Conservation (phyloP, 30 jellyfish, hydroid and myxozoan species). For the Sanderia malayensis region DNA sequence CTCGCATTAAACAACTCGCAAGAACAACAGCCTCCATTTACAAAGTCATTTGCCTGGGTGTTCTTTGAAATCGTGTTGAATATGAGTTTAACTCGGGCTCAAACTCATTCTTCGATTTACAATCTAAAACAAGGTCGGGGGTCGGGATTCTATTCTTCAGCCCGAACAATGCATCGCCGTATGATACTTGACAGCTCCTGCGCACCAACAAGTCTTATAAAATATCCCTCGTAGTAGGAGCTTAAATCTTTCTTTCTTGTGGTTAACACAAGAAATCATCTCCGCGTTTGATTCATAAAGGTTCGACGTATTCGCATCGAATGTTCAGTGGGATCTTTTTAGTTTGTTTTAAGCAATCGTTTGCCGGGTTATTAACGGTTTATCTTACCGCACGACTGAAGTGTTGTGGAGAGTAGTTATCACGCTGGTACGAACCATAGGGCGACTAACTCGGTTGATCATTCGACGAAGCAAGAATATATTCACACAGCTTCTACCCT, state of each 20-base stretch:
- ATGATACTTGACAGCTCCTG: conserved; percentile 66
- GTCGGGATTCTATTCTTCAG: conserved; percentile 59
- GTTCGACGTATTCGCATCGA: neutral
- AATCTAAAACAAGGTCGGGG: conserved; percentile 71
- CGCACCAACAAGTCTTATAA: conserved; percentile 47
- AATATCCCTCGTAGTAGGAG: conserved; percentile 61
- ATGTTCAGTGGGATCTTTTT: conserved; percentile 20
- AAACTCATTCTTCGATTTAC: conserved; percentile 44
- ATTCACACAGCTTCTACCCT: neutral
- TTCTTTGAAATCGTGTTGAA: conserved; percentile 38
- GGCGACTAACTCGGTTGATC: conserved; percentile 35
- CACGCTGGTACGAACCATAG: conserved; percentile 62
- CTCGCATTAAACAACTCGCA: too few species aligned
- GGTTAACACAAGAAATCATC: conserved; percentile 49
- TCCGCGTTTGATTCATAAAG: conserved; percentile 5
- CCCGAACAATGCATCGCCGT: conserved; percentile 65
- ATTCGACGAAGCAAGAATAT: neutral
- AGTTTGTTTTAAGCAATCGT: neutral
- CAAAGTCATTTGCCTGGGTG: conserved; percentile 44
- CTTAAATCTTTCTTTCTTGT: conserved; percentile 65
- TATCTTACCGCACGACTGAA: conserved; percentile 16
- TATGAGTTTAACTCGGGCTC: conserved; percentile 8
- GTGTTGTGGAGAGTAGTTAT: conserved; percentile 4
- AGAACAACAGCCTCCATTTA: too few species aligned
- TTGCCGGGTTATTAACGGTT: conserved; percentile 21